phyloP scores from a whole-genome alignment of 2,888 invertebrate species.

The Lithosia quadra region DNA sequence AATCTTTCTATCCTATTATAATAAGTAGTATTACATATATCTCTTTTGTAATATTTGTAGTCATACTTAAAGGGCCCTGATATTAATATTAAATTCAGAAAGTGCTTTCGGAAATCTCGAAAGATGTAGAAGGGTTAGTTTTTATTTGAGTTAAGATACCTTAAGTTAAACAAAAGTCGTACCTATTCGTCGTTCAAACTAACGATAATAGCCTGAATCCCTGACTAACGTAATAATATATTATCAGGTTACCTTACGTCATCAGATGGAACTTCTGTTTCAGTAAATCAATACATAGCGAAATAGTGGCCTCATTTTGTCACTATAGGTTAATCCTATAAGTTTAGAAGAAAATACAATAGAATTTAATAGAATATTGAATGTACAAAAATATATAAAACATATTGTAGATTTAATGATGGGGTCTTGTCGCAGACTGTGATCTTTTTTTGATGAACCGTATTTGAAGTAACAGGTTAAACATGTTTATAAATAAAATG shows the following conservation, averaged over 20 bases:
- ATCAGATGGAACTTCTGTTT: neutral
- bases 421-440: no score
- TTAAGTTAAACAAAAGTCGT: neutral
- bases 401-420: no score
- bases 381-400: no score
- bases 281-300: neutral
- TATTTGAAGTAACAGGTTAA: no score
- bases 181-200: neutral
- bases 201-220: neutral
- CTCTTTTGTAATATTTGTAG: no score
- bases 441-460: no score
- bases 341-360: neutral
- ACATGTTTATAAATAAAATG: no score
- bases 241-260: neutral
- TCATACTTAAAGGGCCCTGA: neutral
- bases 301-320: neutral
- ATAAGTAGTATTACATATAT: no score
- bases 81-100: neutral
- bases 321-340: neutral
- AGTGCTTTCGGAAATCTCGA: neutral
- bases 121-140: neutral
- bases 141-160: neutral
- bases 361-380: no score
- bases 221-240: slow-evolving; percentile 3
- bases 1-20: no score